Evolutionary conservation across 2,113 vertebrate genomes (phyloP).

Genomic region (Centrocercus urophasianus): DNA sequence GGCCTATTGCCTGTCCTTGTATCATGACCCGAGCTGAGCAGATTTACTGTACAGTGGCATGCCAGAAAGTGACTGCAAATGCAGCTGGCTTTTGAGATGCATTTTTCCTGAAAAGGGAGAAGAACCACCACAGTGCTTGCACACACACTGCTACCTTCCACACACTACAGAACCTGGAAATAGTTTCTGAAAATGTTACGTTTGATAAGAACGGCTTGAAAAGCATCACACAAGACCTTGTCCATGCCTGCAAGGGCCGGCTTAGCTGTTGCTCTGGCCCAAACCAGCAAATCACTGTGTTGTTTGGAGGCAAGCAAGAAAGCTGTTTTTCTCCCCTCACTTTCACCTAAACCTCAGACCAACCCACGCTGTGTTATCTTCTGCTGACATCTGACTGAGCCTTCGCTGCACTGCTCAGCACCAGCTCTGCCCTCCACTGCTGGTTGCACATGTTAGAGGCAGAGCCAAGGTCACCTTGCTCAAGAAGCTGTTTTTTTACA

Average conservation of each 20-base stretch:
- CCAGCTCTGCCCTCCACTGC: neutral
- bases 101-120: fast-evolving
- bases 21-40: neutral
- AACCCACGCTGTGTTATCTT: neutral
- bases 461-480: conserved; percentile 19
- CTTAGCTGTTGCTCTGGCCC: neutral
- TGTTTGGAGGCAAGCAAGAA: neutral
- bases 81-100: neutral
- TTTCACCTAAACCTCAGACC: neutral
- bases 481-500: neutral
- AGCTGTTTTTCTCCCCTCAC: neutral
- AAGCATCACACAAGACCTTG: neutral
- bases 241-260: neutral
- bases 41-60: neutral
- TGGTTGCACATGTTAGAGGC: neutral
- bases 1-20: neutral
- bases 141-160: neutral
- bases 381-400: neutral
- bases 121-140: neutral
- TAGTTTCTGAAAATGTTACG: neutral
- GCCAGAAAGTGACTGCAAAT: neutral
- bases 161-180: neutral
- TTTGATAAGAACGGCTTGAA: neutral
- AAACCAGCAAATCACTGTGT: neutral
- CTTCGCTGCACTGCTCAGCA: neutral